phyloP scores from a whole-genome alignment of 2,113 vertebrate species.

The Mustelus asterias region DNA sequence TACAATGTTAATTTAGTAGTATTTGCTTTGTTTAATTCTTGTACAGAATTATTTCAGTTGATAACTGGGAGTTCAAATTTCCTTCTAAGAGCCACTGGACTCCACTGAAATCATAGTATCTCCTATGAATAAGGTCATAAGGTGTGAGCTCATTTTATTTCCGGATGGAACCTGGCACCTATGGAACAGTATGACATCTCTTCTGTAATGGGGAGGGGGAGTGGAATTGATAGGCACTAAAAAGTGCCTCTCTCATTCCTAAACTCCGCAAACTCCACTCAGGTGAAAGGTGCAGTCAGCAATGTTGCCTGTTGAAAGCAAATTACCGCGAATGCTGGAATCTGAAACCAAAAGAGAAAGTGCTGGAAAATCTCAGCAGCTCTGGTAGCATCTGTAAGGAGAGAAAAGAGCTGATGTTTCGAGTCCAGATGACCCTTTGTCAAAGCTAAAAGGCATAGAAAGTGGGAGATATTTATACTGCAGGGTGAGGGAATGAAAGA shows the following conservation, averaged over 20 bases:
- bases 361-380: too few relatives aligned
- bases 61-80: background rate
- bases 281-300: background rate
- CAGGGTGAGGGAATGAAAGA: too few relatives aligned
- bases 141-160: background rate
- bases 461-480: too few relatives aligned
- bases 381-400: too few relatives aligned
- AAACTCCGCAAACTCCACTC: background rate
- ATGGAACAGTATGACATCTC: background rate
- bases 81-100: background rate
- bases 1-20: background rate
- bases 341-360: too few relatives aligned
- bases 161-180: background rate
- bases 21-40: background rate
- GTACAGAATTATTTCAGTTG: background rate
- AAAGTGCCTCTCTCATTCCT: background rate
- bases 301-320: background rate
- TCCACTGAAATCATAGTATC: background rate
- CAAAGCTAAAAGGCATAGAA: too few relatives aligned
- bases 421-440: too few relatives aligned
- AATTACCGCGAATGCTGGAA: too few relatives aligned
- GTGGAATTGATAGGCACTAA: background rate
- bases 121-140: background rate
- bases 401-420: too few relatives aligned
- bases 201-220: background rate